These are phyloP conservation scores for Poecilobothrus nobilitatus DNA, from an alignment of 2,888 invertebrate species.

Conservation along the genomic window DNA sequence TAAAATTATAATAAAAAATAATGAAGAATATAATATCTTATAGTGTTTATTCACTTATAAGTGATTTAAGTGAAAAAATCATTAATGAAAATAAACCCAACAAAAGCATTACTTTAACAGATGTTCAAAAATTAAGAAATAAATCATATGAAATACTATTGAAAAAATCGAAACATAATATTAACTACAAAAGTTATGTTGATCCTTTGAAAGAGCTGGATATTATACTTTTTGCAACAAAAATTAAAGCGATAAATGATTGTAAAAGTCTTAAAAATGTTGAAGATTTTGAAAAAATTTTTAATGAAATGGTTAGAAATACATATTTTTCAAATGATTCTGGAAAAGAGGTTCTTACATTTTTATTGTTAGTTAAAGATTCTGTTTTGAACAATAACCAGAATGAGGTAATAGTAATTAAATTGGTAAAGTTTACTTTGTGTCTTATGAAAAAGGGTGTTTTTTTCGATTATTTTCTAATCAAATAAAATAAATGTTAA, in stretches of 20 bases:
- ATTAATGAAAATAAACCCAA: conserved; percentile 20
- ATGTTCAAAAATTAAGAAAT: conserved; percentile 26
- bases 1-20: background rate
- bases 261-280: conserved; percentile 24
- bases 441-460: too few relatives aligned
- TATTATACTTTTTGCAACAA: conserved; percentile 29
- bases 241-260: conserved; percentile 27
- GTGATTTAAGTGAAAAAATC: conserved; percentile 27
- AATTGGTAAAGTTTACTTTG: too few relatives aligned
- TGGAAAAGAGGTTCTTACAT: conserved; percentile 27
- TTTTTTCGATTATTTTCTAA: too few relatives aligned
- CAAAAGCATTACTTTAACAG: conserved; percentile 21
- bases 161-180: conserved; percentile 27
- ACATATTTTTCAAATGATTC: conserved; percentile 26
- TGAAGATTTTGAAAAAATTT: conserved; percentile 27
- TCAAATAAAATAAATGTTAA: too few relatives aligned
- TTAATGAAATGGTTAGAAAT: conserved; percentile 25
- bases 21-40: background rate
- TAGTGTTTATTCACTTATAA: conserved; percentile 32
- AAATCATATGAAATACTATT: conserved; percentile 30
- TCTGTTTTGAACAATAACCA: conserved; percentile 23
- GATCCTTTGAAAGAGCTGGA: conserved; percentile 31
- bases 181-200: conserved; percentile 23
- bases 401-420: conserved; percentile 18
- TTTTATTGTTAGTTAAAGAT: conserved; percentile 27